Evolutionary conservation across 2,888 invertebrate genomes (phyloP).

Genomic region (Orthosia incerta): DNA sequence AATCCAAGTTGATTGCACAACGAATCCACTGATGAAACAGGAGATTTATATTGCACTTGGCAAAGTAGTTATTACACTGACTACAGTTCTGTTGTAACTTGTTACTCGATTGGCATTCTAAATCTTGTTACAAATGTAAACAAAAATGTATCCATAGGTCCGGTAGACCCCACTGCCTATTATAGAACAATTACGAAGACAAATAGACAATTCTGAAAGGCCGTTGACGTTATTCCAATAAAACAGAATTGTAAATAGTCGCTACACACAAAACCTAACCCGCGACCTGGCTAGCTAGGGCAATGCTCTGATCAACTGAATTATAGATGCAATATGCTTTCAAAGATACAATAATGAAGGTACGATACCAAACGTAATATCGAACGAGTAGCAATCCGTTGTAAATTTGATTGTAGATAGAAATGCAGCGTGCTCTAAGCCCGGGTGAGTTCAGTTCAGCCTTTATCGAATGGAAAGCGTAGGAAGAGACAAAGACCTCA

Average conservation of each 20-base stretch:
- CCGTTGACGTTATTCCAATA: conserved; percentile 58
- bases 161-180: conserved; percentile 28
- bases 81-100: background rate
- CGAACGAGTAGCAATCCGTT: conserved; percentile 77
- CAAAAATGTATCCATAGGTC: conserved; percentile 33
- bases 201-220: conserved; percentile 57
- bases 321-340: conserved; percentile 70
- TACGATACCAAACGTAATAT: conserved; percentile 69
- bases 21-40: conserved; percentile 34
- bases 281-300: conserved; percentile 60
- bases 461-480: conserved; percentile 75
- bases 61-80: background rate
- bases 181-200: conserved; percentile 64
- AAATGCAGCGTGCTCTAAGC: conserved; percentile 77
- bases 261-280: conserved; percentile 63
- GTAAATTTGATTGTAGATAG: conserved; percentile 83
- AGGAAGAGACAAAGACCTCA: conserved; percentile 80
- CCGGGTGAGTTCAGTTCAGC: conserved; percentile 75
- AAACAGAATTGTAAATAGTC: conserved; percentile 63
- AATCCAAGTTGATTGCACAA: conserved; percentile 46
- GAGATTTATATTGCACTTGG: conserved; percentile 21
- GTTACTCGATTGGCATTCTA: conserved; percentile 26
- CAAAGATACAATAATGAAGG: conserved; percentile 67
- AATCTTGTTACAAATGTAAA: conserved; percentile 25
- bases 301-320: conserved; percentile 67